Base-by-base conservation (phyloP, 2,113 vertebrate genomes). In the Beaufortia kweichowensis region DNA sequence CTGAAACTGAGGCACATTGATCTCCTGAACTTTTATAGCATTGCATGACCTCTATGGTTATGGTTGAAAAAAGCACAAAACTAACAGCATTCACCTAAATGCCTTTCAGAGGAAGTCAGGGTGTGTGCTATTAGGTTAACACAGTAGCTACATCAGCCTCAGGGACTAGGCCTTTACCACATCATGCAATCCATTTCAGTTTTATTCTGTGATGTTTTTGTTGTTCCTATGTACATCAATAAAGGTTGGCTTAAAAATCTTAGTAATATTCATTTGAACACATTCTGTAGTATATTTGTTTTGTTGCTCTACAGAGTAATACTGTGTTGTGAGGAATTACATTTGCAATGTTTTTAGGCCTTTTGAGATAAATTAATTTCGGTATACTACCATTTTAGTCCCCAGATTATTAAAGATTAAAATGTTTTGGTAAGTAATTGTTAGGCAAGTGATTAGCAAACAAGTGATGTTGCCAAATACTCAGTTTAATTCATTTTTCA, bases 51-150 rank as follows among this genome's bases (percentile, higher is more conserved):
- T 56, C 10, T 35, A 75, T 28, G 29, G 56, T 35, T 77, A 46
- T 76, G 63, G 50, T 29, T 81, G 56, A 57, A 60, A 41, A 60
- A 50, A 33, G 63, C 65, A 75, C 33, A 79, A 55, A 55, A 48
- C 41, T 69, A 61, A 77, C 48, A 70, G 68, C 55, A 48, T 85
- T 88, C 76, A 82, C 63, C 82, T 85, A 76, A 81, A 86, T 88
- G 87, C 86, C 85, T 90, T 84, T 60, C 68, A 66, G 76, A 59
- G 71, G 62, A 28, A 81, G 35, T 23, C 57, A 28, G 50, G 3
- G 53, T 60, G 59, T 64, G 29, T 19, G 75, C 61, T 73, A 24
- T 71, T 60, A 19, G 5, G 43, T 29, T 80, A 76, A 68, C 28
- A 66, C 59, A 31, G 53, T 66, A 75, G 66, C 39, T 63, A 72